Conservation (phyloP, 2,113 vertebrate genomes). For the Hippocampus zosterae region DNA sequence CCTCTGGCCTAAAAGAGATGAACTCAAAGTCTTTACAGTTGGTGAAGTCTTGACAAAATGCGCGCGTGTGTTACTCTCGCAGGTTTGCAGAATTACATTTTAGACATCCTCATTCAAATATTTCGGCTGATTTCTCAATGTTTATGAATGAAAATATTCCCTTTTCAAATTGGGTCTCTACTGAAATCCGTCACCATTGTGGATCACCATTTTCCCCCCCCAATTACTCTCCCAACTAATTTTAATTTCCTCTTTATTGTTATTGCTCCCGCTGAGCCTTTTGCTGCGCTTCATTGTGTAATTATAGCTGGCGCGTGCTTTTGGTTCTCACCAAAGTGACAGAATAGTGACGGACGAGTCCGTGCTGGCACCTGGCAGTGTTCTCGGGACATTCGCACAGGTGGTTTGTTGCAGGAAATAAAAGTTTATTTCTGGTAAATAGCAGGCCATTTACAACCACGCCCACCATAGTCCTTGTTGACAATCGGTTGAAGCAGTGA, state of each 20-base stretch:
- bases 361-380: constrained; percentile 35
- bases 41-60: neutral
- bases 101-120: neutral
- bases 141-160: neutral
- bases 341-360: constrained; percentile 68
- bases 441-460: neutral
- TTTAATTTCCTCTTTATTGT: constrained; percentile 14
- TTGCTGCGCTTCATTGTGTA: constrained; percentile 22
- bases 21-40: neutral
- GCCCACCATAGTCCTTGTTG: neutral
- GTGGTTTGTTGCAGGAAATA: constrained; percentile 19
- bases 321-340: constrained; percentile 57
- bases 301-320: constrained; percentile 48
- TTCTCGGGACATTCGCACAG: constrained; percentile 24
- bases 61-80: too few relatives aligned
- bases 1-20: too few relatives aligned
- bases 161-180: neutral
- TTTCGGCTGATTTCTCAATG: neutral
- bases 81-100: neutral
- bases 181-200: constrained; percentile 6
- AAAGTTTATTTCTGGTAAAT: constrained; percentile 1
- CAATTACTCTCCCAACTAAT: neutral
- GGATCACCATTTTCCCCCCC: too few relatives aligned
- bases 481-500: neutral
- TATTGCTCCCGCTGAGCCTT: constrained; percentile 22